phyloP scores from a whole-genome alignment of 2,888 invertebrate genomes.

The Diploptera punctata region DNA sequence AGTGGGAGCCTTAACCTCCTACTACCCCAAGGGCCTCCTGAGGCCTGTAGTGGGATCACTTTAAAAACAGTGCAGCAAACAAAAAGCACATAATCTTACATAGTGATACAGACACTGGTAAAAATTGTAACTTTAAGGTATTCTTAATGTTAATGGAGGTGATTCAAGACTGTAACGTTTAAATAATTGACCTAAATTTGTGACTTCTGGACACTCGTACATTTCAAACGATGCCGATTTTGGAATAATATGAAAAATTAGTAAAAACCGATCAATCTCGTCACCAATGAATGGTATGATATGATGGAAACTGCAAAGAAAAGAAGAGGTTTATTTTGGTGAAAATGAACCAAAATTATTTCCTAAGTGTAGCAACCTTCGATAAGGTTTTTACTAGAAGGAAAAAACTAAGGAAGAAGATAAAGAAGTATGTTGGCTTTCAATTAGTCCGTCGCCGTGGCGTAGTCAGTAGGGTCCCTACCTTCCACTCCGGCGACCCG shows the following conservation, averaged over 20 bases:
- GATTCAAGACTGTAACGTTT: background rate
- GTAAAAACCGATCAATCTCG: background rate
- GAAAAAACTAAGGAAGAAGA: no score
- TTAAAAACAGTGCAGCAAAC: no score
- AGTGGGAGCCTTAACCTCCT: no score
- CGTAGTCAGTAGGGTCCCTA: no score
- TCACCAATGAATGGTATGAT: conserved; percentile 6
- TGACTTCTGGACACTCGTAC: background rate
- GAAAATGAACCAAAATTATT: background rate
- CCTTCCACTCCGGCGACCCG: no score
- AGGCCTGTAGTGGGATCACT: no score
- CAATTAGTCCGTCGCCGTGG: no score
- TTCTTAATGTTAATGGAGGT: background rate
- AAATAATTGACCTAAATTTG: conserved; percentile 6
- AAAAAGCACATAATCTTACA: background rate
- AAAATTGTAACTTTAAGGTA: conserved; percentile 1
- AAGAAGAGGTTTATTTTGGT: background rate
- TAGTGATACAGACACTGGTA: background rate
- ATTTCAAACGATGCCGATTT: conserved; percentile 12
- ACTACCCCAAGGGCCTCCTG: no score
- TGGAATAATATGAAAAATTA: background rate
- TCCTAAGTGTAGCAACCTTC: background rate
- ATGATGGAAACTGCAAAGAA: background rate
- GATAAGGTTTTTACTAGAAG: background rate
- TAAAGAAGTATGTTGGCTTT: no score